Conservation (phyloP, 2,888 invertebrate species). For the Polymixis lichenea region DNA sequence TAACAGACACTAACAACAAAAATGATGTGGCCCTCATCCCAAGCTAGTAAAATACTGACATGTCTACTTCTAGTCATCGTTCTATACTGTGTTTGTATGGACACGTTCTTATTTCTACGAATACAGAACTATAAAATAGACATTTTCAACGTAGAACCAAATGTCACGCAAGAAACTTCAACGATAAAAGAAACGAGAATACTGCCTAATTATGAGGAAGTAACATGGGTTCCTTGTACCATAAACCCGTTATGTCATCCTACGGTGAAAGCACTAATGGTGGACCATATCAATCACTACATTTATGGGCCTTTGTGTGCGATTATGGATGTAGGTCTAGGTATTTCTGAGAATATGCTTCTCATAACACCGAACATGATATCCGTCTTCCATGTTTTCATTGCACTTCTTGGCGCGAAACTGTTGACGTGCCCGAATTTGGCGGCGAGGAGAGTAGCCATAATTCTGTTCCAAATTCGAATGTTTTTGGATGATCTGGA, state of each 20-base stretch:
- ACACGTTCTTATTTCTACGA: constrained; percentile 92
- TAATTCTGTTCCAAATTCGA: constrained; percentile 94
- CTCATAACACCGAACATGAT: constrained; percentile 96
- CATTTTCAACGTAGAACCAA: constrained; percentile 74
- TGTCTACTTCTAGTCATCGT: constrained; percentile 90
- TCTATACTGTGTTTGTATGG: constrained; percentile 93
- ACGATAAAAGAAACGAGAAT: constrained; percentile 69
- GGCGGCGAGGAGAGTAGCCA: constrained; percentile 93
- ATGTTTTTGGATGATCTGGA: constrained; percentile 96
- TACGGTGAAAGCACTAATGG: constrained; percentile 95
- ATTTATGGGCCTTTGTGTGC: constrained; percentile 95
- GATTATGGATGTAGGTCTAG: constrained; percentile 92
- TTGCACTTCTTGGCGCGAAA: constrained; percentile 94
- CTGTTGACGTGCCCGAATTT: constrained; percentile 94
- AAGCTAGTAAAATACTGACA: constrained; percentile 93
- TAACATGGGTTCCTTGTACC: constrained; percentile 92
- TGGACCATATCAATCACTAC: constrained; percentile 96
- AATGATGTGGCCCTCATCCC: constrained; percentile 94
- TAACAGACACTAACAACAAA: constrained; percentile 56
- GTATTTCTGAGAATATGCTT: constrained; percentile 90
- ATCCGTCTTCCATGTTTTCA: constrained; percentile 94
- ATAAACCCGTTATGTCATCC: constrained; percentile 95
- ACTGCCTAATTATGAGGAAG: constrained; percentile 85
- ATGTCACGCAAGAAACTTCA: constrained; percentile 73
- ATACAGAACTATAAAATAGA: constrained; percentile 93